Base-by-base conservation (phyloP, 2,797 vertebrate species). In the Lerista edwardsae region DNA sequence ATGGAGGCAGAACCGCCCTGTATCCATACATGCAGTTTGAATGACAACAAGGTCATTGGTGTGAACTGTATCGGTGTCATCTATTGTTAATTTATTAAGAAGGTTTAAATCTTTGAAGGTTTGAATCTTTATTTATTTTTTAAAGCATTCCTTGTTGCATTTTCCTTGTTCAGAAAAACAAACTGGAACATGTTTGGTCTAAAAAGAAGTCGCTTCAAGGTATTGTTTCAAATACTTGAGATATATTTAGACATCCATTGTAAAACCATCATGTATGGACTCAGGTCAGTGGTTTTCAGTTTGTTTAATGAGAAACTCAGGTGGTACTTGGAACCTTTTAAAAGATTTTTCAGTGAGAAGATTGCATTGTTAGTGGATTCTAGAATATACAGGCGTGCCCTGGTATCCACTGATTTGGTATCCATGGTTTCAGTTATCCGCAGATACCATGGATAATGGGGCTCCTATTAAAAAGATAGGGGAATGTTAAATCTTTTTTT, bases 31-130 rank as follows among this genome's bases (percentile, higher is more conserved):
- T 80, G 51, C 72, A 61, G n/a, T 47, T 75, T 75, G 78, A 85
- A 74, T 61, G 84, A 75, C 84, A 85, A 79, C 64, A 68, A 81
- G 78, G 79, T 81, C 79, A 80, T 29, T 29, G 64, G 29, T 59
- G 39, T 68, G 62, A 76, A 75, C 51, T 61, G 55, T 80, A n/a
- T 68, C 64, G 68, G 72, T 75, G 62, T 47, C 65, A 67, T 68
- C 72, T 75, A 65, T 69, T 65, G 68, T 79, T 51, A 73, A 51
- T 68, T 68, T 61, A 81, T 80, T 68, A 75, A 75, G 72, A 75
- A 29, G 27, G 61, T 59, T 80, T 59, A 67, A 41, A 61, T 61
- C 64, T 39, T 51, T 64, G 19, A 41, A 29, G 31, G 41, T 80
- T 71, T 9, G 36, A 75, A n/a, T 68, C 41, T 61, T 55, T 55